Conservation (phyloP, 2,888 invertebrate genomes). For the Theretra japonica region DNA sequence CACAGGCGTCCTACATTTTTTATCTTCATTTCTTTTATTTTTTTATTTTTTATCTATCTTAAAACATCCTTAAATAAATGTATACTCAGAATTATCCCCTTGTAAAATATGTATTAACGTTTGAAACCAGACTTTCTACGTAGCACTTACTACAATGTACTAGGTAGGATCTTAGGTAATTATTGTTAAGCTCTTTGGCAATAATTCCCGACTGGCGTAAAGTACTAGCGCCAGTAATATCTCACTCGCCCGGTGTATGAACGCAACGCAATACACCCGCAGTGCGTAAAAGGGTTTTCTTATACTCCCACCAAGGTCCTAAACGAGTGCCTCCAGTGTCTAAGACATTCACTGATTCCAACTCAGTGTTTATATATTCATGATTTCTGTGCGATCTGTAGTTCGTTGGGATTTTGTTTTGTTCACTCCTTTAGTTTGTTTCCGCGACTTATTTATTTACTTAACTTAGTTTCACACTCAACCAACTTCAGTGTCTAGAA, state of each 20-base stretch:
- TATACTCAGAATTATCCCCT: too few relatives aligned
- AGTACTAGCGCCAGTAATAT: conserved; percentile 2
- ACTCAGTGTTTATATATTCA: conserved; percentile 44
- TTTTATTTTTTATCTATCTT: too few relatives aligned
- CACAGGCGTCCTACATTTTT: too few relatives aligned
- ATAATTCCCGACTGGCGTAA: not conserved
- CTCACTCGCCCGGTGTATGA: conserved; percentile 28
- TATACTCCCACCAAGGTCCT: conserved; percentile 46
- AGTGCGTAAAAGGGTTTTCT: conserved; percentile 53
- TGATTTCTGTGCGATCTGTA: conserved; percentile 38
- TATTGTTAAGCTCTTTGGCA: too few relatives aligned
- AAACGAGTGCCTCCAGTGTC: conserved; percentile 51
- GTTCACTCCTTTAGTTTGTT: not conserved
- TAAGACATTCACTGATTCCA: conserved; percentile 42
- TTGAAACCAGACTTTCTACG: too few relatives aligned
- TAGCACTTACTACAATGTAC: too few relatives aligned
- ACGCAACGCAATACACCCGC: conserved; percentile 39
- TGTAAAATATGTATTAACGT: too few relatives aligned
- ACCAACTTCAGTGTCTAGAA: too few relatives aligned
- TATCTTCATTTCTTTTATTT: too few relatives aligned
- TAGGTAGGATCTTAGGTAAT: too few relatives aligned
- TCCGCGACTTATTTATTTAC: too few relatives aligned
- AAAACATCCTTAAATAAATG: too few relatives aligned
- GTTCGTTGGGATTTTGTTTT: conserved; percentile 9
- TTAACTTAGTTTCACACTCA: not conserved